These are phyloP conservation scores for Bombus superbus DNA, from an alignment of 1,140 invertebrate species.

Conservation along the genomic window DNA sequence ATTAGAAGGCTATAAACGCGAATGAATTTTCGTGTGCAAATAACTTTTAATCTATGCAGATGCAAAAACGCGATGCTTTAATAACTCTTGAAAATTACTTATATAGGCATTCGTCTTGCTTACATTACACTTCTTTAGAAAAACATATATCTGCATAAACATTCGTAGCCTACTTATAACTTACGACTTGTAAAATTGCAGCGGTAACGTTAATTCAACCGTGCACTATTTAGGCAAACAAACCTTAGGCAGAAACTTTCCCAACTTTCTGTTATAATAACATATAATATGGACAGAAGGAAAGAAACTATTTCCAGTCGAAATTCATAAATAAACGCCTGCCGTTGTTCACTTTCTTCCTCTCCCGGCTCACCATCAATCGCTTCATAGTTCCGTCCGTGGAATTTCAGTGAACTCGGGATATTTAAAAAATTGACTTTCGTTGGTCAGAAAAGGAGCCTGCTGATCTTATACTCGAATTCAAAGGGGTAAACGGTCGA, in stretches of 20 bases:
- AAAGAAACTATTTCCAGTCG: background rate
- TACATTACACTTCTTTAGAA: no score
- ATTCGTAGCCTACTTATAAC: no score
- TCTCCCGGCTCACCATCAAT: background rate
- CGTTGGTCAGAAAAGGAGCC: background rate
- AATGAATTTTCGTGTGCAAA: background rate
- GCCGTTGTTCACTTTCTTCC: no score
- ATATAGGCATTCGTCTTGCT: no score
- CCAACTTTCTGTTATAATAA: background rate
- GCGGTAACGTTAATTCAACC: no score
- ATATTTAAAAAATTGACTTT: background rate
- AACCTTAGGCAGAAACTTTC: background rate
- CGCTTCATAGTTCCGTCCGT: background rate
- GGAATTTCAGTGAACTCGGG: background rate
- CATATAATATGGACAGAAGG: background rate
- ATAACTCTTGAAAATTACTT: no score
- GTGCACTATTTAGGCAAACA: background rate
- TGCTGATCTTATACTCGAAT: background rate
- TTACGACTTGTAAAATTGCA: no score
- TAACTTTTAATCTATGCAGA: background rate
- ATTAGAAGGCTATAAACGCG: constrained; percentile 3
- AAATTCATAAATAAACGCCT: background rate
- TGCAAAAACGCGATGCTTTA: no score
- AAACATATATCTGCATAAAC: no score
- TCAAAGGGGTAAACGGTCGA: constrained; percentile 22